Conservation (phyloP, 1,140 invertebrate species). For the Trichonephila inaurata region DNA sequence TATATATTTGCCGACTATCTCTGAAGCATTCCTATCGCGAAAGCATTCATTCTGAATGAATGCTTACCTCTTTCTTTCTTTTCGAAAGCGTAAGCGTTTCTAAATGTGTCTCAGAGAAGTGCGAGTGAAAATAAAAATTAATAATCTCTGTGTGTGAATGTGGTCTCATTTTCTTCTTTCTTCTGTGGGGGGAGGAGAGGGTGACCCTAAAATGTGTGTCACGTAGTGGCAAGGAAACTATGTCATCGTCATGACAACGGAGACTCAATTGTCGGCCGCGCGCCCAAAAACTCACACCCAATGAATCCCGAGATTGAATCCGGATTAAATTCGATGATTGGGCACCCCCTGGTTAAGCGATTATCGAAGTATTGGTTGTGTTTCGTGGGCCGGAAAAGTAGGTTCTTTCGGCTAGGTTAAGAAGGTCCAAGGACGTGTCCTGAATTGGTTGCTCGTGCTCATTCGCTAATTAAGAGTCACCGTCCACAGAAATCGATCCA, state of each 20-base stretch:
- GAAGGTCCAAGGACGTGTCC: neutral
- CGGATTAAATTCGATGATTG: neutral
- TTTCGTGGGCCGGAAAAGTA: neutral
- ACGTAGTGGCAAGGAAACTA: conserved; percentile 40
- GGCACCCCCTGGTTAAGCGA: too few relatives aligned
- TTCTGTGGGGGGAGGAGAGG: neutral
- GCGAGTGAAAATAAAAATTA: conserved; percentile 10
- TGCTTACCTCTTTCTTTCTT: neutral
- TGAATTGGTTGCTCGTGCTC: neutral
- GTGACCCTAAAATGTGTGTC: conserved; percentile 49
- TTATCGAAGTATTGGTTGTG: neutral
- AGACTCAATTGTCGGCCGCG: neutral
- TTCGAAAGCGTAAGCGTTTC: neutral
- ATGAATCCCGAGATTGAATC: too few relatives aligned
- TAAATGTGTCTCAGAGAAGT: conserved; percentile 7
- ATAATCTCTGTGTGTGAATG: neutral
- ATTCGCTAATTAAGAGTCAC: too few relatives aligned
- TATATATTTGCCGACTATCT: too few relatives aligned
- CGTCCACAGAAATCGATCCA: neutral
- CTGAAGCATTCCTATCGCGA: too few relatives aligned
- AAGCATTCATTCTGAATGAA: too few relatives aligned
- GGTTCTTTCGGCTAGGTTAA: neutral
- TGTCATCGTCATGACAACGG: conserved; percentile 57
- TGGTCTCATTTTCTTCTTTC: neutral
- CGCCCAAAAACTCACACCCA: too few relatives aligned